Evolutionary conservation across 2,888 invertebrate species (phyloP), one percentile per base, ranked within the genome.

Genomic region (Chrysotoxum bicinctum): DNA sequence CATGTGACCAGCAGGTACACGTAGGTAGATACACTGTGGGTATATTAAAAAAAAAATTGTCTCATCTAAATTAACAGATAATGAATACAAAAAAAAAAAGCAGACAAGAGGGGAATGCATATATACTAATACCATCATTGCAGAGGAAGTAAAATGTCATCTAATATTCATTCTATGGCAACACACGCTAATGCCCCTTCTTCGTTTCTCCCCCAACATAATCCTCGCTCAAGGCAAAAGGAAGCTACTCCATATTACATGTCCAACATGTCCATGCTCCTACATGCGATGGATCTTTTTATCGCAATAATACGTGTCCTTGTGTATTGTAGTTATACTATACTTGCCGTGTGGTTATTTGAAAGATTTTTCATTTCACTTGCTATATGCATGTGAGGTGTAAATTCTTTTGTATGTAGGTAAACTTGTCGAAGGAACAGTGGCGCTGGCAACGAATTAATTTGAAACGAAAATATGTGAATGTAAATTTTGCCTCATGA

Each of bases 51-150:
- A 23, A 21, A 72, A 70, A 64, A 75, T 69, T 52, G 50, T 73
- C 72, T 73, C 85, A 85, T 85, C 85, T 73, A 64, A 81, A 85
- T 81, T 85, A 81, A 81, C 76, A 76, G 85, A 85, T 85, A 85
- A 85, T 85, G 69, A 76, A 66, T n/a, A 52, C 12, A 26, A n/a
- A 19, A 58, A 56, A 30, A 16, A 37, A 35, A 40, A 54, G 43
- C n/a, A 43, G 32, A 12, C 32, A 43, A 43, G 62, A 68, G 73
- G 62, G 69, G 62, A 74, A 69, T 73, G 60, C 78, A 73, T 58
- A 58, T 35, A 3, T 35, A 66, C 82, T 56, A 78, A 78, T 66
- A 16, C 73, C 58, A 83, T 82, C 76, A 52, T 66, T 77, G 21
- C 66, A 30, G 45, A 77, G 58, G 66, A 72, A 82, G 58, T 73